Conservation (phyloP, 2,888 invertebrate species). For the Hemithea aestivaria region DNA sequence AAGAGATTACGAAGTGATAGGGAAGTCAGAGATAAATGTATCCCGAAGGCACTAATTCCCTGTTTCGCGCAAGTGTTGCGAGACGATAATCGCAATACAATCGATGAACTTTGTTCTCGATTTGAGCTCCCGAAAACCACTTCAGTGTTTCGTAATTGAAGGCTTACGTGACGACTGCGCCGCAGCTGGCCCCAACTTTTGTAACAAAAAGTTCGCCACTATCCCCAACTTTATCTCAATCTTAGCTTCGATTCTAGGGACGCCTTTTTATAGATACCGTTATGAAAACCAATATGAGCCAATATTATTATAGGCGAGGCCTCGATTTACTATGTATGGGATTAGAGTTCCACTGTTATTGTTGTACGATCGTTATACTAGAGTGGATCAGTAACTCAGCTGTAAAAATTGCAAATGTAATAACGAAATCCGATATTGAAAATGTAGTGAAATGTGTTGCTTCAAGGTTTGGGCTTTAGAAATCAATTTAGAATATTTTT, state of each 20-base stretch:
- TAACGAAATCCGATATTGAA: slow-evolving; percentile 14
- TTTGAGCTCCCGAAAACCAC: slow-evolving; percentile 58
- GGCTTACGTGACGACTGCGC: slow-evolving; percentile 73
- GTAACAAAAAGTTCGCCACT: slow-evolving; percentile 61
- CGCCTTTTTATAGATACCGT: slow-evolving; percentile 50
- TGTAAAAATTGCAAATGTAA: slow-evolving; percentile 16
- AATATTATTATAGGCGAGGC: slow-evolving; percentile 43
- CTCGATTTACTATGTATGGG: slow-evolving; percentile 41
- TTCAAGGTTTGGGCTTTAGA: slow-evolving; percentile 6
- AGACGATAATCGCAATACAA: slow-evolving; percentile 64
- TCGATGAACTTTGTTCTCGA: slow-evolving; percentile 67
- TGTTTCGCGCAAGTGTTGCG: slow-evolving; percentile 34
- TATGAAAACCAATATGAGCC: slow-evolving; percentile 53
- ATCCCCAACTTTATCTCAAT: slow-evolving; percentile 71
- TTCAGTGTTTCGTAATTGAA: slow-evolving; percentile 75
- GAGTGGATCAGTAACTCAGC: slow-evolving; percentile 22
- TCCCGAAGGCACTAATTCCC: slow-evolving; percentile 33
- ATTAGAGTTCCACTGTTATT: slow-evolving; percentile 35
- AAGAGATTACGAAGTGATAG: slow-evolving; percentile 18
- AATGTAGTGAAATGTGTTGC: slow-evolving; percentile 3
- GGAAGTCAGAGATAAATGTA: slow-evolving; percentile 23
- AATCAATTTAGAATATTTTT: slow-evolving; percentile 1
- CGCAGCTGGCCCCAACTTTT: slow-evolving; percentile 65
- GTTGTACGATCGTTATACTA: slow-evolving; percentile 29
- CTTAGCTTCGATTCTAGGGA: slow-evolving; percentile 61